Evolutionary conservation across 2,888 invertebrate species (phyloP), one percentile per base, ranked within the genome.

Genomic region (Chymomyza amoena): DNA sequence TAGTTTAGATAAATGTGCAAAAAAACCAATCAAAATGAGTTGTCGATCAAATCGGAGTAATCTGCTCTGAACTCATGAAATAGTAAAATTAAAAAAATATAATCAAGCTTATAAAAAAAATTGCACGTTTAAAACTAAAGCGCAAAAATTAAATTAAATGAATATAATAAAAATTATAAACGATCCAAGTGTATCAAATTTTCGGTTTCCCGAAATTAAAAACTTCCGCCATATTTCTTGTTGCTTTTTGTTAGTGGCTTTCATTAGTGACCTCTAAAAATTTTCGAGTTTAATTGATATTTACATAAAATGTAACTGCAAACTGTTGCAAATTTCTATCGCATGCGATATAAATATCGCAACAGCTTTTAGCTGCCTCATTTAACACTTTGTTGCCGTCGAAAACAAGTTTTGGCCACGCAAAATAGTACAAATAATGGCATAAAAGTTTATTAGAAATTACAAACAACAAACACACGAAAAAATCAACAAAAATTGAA

Each of bases 361-460:
- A 10, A 60, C 36, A 39, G 54, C 54, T 54, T 25, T 59, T 32
- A 25, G 32, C 36, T 32, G 56, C 64, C 64, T 32, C 32, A 52
- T 64, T 84, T 87, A 78, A 86, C 82, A 88, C 88, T 88, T 85
- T 77, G 73, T 73, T 75, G 77, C 67, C 77, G 69, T 68, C 39
- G 52, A 81, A 80, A 76, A 76, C 78, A 76, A 76, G 75, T 77
- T 77, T 77, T 67, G 45, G 54, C 18, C 39, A 54, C 18, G 54
- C 76, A 60, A 64, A 54, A 68, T 50, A 32, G 32, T 32, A 62
- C 57, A 75, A 68, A 65, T 72, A 76, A 68, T 77, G 78, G 71
- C 72, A 80, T 51, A 60, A 66, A 68, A 71, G 69, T 67, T 69
- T 73, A 70, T 68, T 72, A 66, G 62, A 73, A 69, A 56, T 54